Conservation (phyloP, 2,113 vertebrate genomes). For the Aspidoscelis tigris region DNA sequence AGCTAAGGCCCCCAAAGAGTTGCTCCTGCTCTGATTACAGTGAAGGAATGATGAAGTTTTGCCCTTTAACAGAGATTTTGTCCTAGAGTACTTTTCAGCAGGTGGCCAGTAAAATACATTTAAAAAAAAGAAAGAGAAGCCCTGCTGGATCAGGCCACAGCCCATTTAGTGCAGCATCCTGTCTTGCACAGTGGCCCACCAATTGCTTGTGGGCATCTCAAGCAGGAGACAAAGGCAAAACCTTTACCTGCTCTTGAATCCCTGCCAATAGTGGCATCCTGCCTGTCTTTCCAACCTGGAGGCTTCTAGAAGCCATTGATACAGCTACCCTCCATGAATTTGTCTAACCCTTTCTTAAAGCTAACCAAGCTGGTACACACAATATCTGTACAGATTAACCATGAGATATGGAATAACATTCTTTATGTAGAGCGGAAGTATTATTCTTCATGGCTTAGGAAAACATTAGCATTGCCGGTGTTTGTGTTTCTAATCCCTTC, state of each 20-base stretch:
- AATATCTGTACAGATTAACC: background rate
- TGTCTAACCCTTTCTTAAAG: no score
- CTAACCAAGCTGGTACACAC: background rate
- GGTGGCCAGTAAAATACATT: background rate
- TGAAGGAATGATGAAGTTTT: slow-evolving; percentile 39
- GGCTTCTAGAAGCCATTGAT: no score
- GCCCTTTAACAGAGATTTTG: slow-evolving; percentile 34
- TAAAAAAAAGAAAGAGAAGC: no score
- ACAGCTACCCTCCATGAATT: no score
- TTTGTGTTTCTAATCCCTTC: slow-evolving; percentile 11
- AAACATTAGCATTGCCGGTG: background rate
- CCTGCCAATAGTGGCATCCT: no score
- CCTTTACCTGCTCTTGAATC: no score
- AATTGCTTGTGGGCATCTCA: no score
- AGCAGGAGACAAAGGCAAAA: no score
- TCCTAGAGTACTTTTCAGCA: background rate
- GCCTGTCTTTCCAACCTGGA: no score
- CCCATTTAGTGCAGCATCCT: no score
- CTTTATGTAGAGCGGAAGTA: background rate
- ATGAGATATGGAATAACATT: background rate
- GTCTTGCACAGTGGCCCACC: no score
- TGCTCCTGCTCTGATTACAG: slow-evolving; percentile 56
- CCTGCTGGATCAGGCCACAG: no score
- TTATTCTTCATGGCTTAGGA: background rate
- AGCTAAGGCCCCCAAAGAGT: slow-evolving; percentile 55